Percentiles rank a stretch among this genome's conserved stretches.
These are phyloP conservation scores for Lymantria dispar DNA, from an alignment of 2,888 invertebrate genomes.

Conservation along the genomic window DNA sequence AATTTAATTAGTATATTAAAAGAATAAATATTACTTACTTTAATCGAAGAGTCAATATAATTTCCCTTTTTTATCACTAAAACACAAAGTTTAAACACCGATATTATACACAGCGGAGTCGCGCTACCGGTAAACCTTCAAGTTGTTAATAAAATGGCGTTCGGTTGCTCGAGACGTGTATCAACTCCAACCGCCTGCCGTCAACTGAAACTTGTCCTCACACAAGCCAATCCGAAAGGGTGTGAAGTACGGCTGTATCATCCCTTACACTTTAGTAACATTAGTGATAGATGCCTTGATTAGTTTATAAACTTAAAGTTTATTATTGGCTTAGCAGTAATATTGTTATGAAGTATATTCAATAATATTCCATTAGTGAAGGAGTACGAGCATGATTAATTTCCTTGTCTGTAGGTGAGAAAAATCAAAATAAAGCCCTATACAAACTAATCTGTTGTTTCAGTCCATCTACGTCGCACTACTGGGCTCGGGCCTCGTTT, in stretches of 20 bases:
- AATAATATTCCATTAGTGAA: no score
- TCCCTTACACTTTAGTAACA: slow-evolving; percentile 30
- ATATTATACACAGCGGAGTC: slow-evolving; percentile 21
- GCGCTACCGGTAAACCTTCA: slow-evolving; percentile 19
- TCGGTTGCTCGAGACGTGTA: slow-evolving; percentile 22
- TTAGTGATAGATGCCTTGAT: slow-evolving; percentile 34
- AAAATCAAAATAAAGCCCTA: no score
- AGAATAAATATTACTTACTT: slow-evolving; percentile 20
- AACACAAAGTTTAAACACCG: slow-evolving; percentile 33
- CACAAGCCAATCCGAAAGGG: slow-evolving; percentile 29
- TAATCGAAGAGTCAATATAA: slow-evolving; percentile 12
- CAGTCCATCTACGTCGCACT: no score
- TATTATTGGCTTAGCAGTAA: slow-evolving; percentile 16
- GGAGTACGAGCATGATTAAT: no score
- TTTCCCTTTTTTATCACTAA: slow-evolving; percentile 24
- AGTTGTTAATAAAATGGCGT: slow-evolving; percentile 9
- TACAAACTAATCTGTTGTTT: no score
- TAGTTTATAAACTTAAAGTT: slow-evolving; percentile 38
- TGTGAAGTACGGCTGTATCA: slow-evolving; percentile 38
- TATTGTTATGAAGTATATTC: no score
- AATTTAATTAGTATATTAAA: not conserved
- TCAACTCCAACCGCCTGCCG: slow-evolving; percentile 12
- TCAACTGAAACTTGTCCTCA: slow-evolving; percentile 26
- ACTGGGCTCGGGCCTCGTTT: no score
- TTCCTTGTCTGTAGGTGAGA: no score